Percentiles rank a stretch among this genome's conserved stretches.
Evolutionary conservation across 2,113 vertebrate species (phyloP).

Genomic region (Cromileptes altivelis): DNA sequence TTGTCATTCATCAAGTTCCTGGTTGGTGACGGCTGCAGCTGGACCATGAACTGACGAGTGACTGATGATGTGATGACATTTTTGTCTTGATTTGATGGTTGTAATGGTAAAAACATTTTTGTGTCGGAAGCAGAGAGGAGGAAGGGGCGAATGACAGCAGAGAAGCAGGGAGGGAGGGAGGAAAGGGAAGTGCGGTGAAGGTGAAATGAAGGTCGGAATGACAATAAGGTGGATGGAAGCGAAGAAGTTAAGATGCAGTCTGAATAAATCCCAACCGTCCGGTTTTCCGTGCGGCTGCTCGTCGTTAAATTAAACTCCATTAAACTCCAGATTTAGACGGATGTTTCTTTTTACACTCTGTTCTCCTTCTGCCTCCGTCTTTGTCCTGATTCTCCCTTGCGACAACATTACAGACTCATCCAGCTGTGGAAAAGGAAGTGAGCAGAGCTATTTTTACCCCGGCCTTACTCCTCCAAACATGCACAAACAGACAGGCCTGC

Average conservation of each 20-base stretch:
- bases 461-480: slow-evolving; percentile 29
- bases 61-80: neutral
- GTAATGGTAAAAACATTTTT: neutral
- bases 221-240: neutral
- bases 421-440: slow-evolving; percentile 72
- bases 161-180: neutral
- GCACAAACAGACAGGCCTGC: slow-evolving; percentile 34
- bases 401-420: slow-evolving; percentile 73
- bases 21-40: neutral
- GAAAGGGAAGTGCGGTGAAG: neutral
- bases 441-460: slow-evolving; percentile 71
- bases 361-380: slow-evolving; percentile 28
- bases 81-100: neutral
- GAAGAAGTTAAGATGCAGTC: neutral
- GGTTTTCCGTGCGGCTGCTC: neutral
- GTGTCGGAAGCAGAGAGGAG: neutral
- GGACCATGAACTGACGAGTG: neutral
- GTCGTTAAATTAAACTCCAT: slow-evolving; percentile 22
- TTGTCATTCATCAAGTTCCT: too few species aligned
- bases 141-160: neutral
- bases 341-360: slow-evolving; percentile 5
- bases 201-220: neutral
- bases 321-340: slow-evolving; percentile 9
- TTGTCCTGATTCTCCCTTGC: slow-evolving; percentile 38
- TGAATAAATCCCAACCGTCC: neutral